phyloP scores from a whole-genome alignment of 2,888 invertebrate species.

The Agrypnus murinus region DNA sequence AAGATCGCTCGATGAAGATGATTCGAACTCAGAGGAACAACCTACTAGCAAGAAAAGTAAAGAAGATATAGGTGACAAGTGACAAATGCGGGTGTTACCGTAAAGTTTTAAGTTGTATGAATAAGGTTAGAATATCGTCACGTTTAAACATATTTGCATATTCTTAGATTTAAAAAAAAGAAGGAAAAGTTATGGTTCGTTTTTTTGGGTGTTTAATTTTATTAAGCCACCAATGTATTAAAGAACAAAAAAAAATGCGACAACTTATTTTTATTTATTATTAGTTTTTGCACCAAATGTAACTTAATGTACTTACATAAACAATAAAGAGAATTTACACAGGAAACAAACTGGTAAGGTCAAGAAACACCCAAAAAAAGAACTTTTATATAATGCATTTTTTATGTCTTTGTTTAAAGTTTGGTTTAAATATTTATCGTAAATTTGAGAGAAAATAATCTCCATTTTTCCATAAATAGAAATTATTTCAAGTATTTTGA shows the following conservation, averaged over 20 bases:
- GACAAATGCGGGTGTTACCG: constrained; percentile 68
- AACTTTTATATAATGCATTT: constrained; percentile 28
- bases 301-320: too few species aligned
- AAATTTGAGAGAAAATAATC: constrained; percentile 40
- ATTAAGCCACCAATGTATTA: not conserved
- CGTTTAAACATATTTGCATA: constrained; percentile 49
- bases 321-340: too few species aligned
- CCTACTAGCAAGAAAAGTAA: constrained; percentile 74
- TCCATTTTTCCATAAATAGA: constrained; percentile 12
- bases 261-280: too few species aligned
- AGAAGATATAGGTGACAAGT: constrained; percentile 71
- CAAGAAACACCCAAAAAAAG: constrained; percentile 20
- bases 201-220: constrained; percentile 45
- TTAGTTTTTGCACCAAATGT: too few species aligned
- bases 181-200: constrained; percentile 10
- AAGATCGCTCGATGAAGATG: constrained; percentile 65
- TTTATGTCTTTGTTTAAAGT: constrained; percentile 19
- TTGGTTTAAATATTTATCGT: constrained; percentile 36
- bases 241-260: too few species aligned
- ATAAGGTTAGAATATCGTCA: constrained; percentile 51
- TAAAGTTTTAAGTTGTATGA: constrained; percentile 52
- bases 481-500: constrained; percentile 56
- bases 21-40: constrained; percentile 70
- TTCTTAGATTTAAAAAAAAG: constrained; percentile 41
- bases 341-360: too few species aligned